Base-by-base conservation (phyloP, 2,888 invertebrate genomes). In the Cloeon dipterum region DNA sequence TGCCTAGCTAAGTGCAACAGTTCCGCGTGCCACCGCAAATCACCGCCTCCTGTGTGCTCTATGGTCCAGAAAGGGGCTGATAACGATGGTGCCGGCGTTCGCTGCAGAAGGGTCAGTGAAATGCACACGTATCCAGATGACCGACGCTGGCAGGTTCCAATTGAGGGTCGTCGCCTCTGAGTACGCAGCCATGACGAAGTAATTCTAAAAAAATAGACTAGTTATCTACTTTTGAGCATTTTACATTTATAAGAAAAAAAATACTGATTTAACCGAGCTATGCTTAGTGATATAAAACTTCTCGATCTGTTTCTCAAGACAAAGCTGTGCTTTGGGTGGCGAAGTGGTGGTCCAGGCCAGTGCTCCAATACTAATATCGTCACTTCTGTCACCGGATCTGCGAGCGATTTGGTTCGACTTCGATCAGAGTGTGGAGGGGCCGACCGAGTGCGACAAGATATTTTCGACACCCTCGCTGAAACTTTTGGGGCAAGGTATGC, bases 101-200 rank as follows among this genome's bases (percentile, higher is more conserved):
- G n/a, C 29, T n/a, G 29, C 5, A 8, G 36, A 29, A 13, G 39
- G 37, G 2, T 14, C 23, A 10, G 41, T 45, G 5, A 40, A 23
- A 14, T 42, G 44, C 26, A 35, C 34, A 11, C 21, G 38, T 17
- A 41, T 35, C 35, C 37, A 34, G 8, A 37, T 38, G 10, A 21
- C 32, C 33, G 35, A 36, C 19, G 42, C 44, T 4, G 38, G 38
- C 16, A 17, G 23, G 26, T 17, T 41, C 14, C 35, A 39, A 34
- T 35, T 44, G 11, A 42, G 45, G 16, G 42, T 41, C 4, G 42
- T 40, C 8, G 42, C 39, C 25, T 40, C 44, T 16, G 42, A 40
- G 36, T 40, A 41, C 17, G 42, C 44, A 8, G 44, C 42, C 2
- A 21, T 39, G 20, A 41, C 41, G 26, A 39, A 39, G 43, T 43